Base-by-base conservation (phyloP, 2,888 invertebrate species). In the Hipparchia semele region DNA sequence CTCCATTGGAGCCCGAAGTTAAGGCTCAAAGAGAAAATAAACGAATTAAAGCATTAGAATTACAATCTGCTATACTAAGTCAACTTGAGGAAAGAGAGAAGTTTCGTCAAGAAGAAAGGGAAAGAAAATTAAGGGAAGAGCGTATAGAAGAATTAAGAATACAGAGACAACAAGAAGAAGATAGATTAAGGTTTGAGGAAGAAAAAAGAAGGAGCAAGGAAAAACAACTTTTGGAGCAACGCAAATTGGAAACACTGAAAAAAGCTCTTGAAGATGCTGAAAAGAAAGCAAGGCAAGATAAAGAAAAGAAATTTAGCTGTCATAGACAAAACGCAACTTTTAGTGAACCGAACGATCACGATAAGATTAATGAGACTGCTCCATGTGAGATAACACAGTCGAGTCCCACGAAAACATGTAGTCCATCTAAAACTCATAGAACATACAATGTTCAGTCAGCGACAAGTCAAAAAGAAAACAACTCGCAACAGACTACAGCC, bases 71-170 rank as follows among this genome's bases (percentile, higher is more conserved):
- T 12, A 97, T 98, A 80, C 95, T 97, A 79, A 96, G 96, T 84
- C 98, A 98, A 87, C 93, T 98, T 70, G 97, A 97, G 84, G 98
- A 98, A 83, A 95, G 97, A 62, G 97, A 98, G 82, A 94, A 95
- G 80, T 94, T 95, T 70, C 95, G 97, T 12, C 95, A 95, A 81
- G 96, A 97, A 87, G 98, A 98, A 86, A 95, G 96, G 77, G 97
- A 97, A 83, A 94, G 94, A 70, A 95, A 96, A 78, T 88, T 96
- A 76, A 95, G 94, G 81, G 98, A 98, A 87, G 98, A 99, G 86
- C 94, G 95, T 78, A 94, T 97, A 78, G 98, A 98, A 87, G 98
- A 98, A 83, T 94, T 96, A 76, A 94, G 97, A 75, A 94, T 98
- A 75, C 95, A 95, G 77, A 94, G 95, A 61, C 97, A 98, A 84